phyloP scores from a whole-genome alignment of 2,797 vertebrate species.

The Gephyroberyx darwinii region DNA sequence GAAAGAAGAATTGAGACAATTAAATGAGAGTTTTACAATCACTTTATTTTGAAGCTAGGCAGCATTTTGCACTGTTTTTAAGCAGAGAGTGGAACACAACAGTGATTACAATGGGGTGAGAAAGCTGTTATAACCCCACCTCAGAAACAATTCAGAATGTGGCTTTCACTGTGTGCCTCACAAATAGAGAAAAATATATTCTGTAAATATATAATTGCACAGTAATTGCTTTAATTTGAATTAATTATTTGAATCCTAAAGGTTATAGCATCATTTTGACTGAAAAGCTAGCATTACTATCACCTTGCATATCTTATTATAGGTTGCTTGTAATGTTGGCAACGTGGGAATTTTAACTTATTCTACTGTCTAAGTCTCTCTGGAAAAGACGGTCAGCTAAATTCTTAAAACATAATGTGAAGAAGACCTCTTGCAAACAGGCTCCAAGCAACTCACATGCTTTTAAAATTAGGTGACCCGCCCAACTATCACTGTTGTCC shows the following conservation, averaged over 20 bases:
- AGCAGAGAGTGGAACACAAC: too few species aligned
- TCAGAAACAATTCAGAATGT: not conserved
- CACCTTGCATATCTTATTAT: too few species aligned
- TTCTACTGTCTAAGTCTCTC: too few species aligned
- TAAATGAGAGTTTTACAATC: too few species aligned
- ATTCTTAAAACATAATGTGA: not conserved
- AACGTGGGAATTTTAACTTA: too few species aligned
- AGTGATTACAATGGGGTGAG: too few species aligned
- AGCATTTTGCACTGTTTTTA: too few species aligned
- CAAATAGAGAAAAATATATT: not conserved
- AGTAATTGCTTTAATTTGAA: not conserved
- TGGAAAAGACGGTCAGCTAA: too few species aligned
- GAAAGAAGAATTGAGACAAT: too few species aligned
- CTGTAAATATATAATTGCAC: not conserved
- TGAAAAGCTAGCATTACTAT: not conserved
- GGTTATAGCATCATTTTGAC: not conserved
- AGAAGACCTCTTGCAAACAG: not conserved
- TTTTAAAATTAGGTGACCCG: slow-evolving; percentile 15
- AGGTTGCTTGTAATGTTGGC: too few species aligned
- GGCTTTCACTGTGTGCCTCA: not conserved
- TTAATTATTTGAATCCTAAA: not conserved
- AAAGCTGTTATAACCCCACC: not conserved
- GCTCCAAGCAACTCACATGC: not conserved
- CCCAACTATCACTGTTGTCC: slow-evolving; percentile 19
- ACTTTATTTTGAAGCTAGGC: too few species aligned